Evolutionary conservation across 2,888 invertebrate genomes (phyloP).

Genomic region (Cremastobaeus sp.): DNA sequence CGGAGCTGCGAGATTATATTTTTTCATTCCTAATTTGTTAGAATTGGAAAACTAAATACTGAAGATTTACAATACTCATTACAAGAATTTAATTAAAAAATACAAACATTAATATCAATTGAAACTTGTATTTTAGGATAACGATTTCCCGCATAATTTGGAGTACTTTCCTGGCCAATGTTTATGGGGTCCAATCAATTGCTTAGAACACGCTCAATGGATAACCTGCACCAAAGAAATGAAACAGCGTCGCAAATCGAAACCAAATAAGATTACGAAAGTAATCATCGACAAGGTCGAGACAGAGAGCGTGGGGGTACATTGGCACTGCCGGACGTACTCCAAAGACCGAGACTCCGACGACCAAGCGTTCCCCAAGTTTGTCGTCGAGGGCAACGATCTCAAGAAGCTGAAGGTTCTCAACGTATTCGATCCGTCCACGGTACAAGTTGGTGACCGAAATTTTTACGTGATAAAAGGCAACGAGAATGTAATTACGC

Average conservation of each 20-base stretch:
- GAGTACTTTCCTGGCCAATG: slow-evolving; percentile 87
- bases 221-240: slow-evolving; percentile 87
- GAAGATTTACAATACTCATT: background rate
- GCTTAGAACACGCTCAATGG: slow-evolving; percentile 89
- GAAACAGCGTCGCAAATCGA: slow-evolving; percentile 79
- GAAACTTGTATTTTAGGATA: slow-evolving; percentile 74
- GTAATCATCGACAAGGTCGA: slow-evolving; percentile 90
- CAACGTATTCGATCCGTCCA: slow-evolving; percentile 92
- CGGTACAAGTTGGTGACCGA: slow-evolving; percentile 93
- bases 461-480: slow-evolving; percentile 89
- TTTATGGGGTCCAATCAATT: slow-evolving; percentile 85
- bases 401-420: slow-evolving; percentile 89
- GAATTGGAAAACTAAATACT: background rate
- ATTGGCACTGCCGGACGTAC: slow-evolving; percentile 90
- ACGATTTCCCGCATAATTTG: slow-evolving; percentile 80
- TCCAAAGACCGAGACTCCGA: slow-evolving; percentile 82
- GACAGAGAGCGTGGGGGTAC: slow-evolving; percentile 89
- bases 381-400: slow-evolving; percentile 86
- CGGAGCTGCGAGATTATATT: no score
- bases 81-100: background rate
- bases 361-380: slow-evolving; percentile 84
- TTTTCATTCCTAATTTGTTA: no score
- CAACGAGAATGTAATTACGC: slow-evolving; percentile 86
- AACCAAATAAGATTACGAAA: slow-evolving; percentile 78
- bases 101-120: background rate